These are phyloP conservation scores for Borostomias antarcticus DNA, from an alignment of 2,797 vertebrate species.

Conservation along the genomic window DNA sequence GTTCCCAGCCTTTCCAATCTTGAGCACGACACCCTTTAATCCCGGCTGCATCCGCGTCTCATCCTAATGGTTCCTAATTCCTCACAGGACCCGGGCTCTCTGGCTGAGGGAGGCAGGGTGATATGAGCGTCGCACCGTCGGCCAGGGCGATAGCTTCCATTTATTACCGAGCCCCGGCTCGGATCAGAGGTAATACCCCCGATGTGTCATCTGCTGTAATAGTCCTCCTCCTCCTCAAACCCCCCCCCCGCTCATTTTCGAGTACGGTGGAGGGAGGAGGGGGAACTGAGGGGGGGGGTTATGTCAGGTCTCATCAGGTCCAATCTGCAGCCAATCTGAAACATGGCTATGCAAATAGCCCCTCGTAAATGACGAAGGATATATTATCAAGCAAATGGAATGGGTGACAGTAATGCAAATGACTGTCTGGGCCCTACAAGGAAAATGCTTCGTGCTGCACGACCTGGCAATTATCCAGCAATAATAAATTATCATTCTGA, in stretches of 20 bases:
- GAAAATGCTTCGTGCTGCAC: constrained; percentile 25
- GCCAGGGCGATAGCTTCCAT: not conserved
- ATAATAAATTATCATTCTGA: constrained; percentile 39
- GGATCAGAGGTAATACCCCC: not conserved
- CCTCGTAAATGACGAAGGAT: constrained; percentile 58
- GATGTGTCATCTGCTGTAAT: not conserved
- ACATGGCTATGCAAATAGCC: constrained; percentile 43
- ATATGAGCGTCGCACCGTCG: too few relatives aligned
- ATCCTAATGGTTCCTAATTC: constrained; percentile 49
- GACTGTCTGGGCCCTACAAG: constrained; percentile 42
- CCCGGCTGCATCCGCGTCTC: constrained; percentile 41
- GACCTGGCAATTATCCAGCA: constrained; percentile 39
- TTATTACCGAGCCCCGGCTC: not conserved
- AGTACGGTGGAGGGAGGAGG: constrained; percentile 26
- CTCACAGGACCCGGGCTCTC: not conserved
- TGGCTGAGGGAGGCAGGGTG: not conserved
- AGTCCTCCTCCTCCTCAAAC: not conserved
- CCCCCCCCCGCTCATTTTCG: not conserved
- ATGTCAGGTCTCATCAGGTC: constrained; percentile 43
- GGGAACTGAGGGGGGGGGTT: constrained; percentile 33
- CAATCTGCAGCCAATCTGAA: constrained; percentile 27
- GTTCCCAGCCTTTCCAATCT: constrained; percentile 48
- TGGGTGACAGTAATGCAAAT: constrained; percentile 55
- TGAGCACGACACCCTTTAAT: constrained; percentile 44
- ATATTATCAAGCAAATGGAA: constrained; percentile 63